Base-by-base conservation (phyloP, 2,113 vertebrate species). In the Silurus meridionalis region DNA sequence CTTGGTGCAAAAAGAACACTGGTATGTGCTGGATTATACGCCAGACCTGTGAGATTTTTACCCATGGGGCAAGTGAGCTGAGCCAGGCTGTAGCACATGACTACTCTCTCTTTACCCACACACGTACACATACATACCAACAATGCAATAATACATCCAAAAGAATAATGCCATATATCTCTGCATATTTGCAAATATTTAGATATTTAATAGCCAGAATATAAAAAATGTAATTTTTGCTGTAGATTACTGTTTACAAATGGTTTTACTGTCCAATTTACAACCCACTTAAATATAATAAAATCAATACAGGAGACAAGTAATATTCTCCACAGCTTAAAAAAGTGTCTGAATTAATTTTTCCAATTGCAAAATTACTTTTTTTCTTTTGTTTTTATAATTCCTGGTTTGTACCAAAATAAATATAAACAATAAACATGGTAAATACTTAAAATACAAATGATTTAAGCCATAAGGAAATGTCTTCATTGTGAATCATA, bases 1-100 rank as follows among this genome's bases (percentile, higher is more conserved):
- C 89, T 90, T 88, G 93, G 93, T 95, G 94, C 93, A 93, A 95
- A 94, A 92, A 92, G 91, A 93, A 85, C 90, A 90, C 90, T 93
- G 93, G 94, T 94, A 95, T 94, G 94, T 92, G 90, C 89, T 91
- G 91, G 92, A 94, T 93, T 92, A 94, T 89, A 66, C 87, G 86
- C 81, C 85, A 92, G 92, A 93, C 90, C 89, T 90, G 92, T 89
- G 83, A 89, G 90, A 92, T 85, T 86, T 87, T 48, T 74, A 86
- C 85, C 86, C 88, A 83, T 80, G 9, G 89, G 87, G 84, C 28
- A 84, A 84, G 57, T 50, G 50, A 50, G 61, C 50, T 14, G 19
- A 67, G 84, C 61, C 78, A 58, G n/a, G 53, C 52, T 79, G 15
- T 57, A 80, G 28, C 78, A 48, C 66, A 52, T 90, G 90, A 89